Base-by-base conservation (phyloP, 64 coral and sea anemone species). In the Pachyseris speciosa region DNA sequence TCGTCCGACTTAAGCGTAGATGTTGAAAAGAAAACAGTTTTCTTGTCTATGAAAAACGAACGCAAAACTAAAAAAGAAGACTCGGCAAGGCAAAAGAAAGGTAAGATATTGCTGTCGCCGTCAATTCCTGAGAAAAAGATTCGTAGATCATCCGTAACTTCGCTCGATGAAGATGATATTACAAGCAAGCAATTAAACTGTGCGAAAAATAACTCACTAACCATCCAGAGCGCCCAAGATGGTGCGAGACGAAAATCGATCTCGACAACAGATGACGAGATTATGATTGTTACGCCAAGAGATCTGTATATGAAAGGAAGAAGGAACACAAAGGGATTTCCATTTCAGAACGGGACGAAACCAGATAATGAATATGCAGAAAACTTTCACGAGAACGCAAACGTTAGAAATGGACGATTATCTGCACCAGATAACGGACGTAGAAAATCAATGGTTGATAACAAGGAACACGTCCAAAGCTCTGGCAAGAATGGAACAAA, bases 1-100 rank as follows among this genome's bases (percentile, higher is more conserved):
- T 81, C 77, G 5, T 81, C 77, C 20, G 48, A 81, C 39, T 81
- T 61, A 40, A 81, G 77, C 53, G 38, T 55, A 13, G 31, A 63
- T 26, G 33, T 34, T 3, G 51, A n/a, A 13, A 53, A 81, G n/a
- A 24, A 39, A 2, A 81, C 77, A 61, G 77, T 19, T 33, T 61
- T 81, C 34, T 34, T 61, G 52, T 34, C 77, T 1, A 7, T 26
- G 22, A 59, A 81, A 36, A 39, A 60, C 3, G 25, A 77, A 32
- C 45, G 52, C 29, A 52, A 50, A 7, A 15, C 9, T 32, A 33
- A 81, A 61, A 22, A 81, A 33, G 22, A 41, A 81, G 51, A 37
- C 2, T 19, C 67, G 37, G 67, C 60, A 9, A 60, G 24, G 19
- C 52, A 37, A 16, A 81, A 81, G 32, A 81, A 63, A 26, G 33